Base-by-base conservation (phyloP, 2,113 vertebrate species). In the Dermatemys mawii region DNA sequence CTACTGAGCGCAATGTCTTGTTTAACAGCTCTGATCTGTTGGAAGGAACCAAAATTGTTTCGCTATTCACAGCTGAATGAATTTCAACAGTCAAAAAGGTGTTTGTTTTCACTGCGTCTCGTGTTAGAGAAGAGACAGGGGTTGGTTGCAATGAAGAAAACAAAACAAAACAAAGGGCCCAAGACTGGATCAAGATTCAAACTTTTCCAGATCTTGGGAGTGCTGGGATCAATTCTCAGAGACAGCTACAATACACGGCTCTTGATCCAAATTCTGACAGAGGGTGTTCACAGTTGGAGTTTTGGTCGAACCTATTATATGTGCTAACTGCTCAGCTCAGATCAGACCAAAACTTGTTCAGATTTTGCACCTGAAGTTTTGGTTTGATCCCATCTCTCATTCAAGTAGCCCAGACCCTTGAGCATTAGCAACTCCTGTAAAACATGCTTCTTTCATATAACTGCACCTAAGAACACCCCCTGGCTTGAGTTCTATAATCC, bases 61-160 rank as follows among this genome's bases (percentile, higher is more conserved):
- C 1, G 78, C 22, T 76, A 76, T 29, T 76, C 73, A 46, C 22
- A 75, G 41, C 22, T 44, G 73, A 46, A 41, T 44, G 41, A 44
- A 78, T 63, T 89, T 87, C 70, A 51, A 88, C 88, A 93, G 90
- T 63, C 89, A 92, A 87, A 95, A 81, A 83, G 73, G 12, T 94
- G 88, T 75, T 86, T 93, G 9, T 90, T 81, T 89, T 54, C 70
- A 27, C 29, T 51, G 38, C 12, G 41, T 78, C 38, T 46, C 81
- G 6, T 13, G 24, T 35, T 29, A 11, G 27, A 93, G 63, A 79
- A 92, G 6, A 26, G 32, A 54, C 24, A 90, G 22, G 50, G 75
- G 46, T 13, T 81, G 60, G 16, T 11, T 75, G 44, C 27, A 44
- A 73, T 73, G 16, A 50, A 32, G 24, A 6, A 5, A 7, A 3